A percentile compares a stretch with the other conserved stretches of the same genome.
Evolutionary conservation across 2,888 invertebrate species (phyloP).

Genomic region (Drosophila buzzatii): DNA sequence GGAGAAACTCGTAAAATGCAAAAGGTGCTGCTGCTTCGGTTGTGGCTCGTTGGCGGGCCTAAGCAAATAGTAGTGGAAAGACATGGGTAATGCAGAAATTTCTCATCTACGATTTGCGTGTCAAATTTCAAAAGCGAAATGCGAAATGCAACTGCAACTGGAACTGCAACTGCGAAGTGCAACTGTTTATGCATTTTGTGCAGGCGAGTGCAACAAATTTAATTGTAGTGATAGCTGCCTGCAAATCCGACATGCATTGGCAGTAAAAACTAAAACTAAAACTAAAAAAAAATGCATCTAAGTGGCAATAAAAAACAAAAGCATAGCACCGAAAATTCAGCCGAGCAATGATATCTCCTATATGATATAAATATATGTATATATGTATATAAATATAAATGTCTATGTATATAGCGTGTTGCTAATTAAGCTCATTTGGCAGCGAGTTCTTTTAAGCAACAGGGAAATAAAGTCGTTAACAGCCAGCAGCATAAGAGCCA

Average conservation of each 20-base stretch:
- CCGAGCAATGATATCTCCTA: slow-evolving; percentile 50
- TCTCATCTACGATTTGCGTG: slow-evolving; percentile 71
- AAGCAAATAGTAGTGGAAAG: slow-evolving; percentile 8
- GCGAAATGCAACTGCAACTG: slow-evolving; percentile 12
- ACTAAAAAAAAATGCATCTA: slow-evolving; percentile 36
- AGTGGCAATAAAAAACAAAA: slow-evolving; percentile 78
- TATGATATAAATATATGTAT: slow-evolving; percentile 29
- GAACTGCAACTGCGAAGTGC: slow-evolving; percentile 27
- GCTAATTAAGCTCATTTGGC: slow-evolving; percentile 74
- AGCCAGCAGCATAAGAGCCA: slow-evolving; percentile 20
- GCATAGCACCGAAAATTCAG: slow-evolving; percentile 64
- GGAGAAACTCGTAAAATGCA: slow-evolving; percentile 51
- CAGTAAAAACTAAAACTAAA: slow-evolving; percentile 62
- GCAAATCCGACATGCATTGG: slow-evolving; percentile 73
- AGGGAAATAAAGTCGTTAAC: slow-evolving; percentile 71
- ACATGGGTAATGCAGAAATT: slow-evolving; percentile 5
- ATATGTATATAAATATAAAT: slow-evolving; percentile 15
- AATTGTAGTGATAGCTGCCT: slow-evolving; percentile 72
- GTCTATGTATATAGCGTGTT: slow-evolving; percentile 61
- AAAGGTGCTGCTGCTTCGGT: slow-evolving; percentile 38
- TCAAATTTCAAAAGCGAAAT: slow-evolving; percentile 62
- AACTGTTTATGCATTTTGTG: slow-evolving; percentile 79
- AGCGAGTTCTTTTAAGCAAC: slow-evolving; percentile 60
- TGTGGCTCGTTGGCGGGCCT: slow-evolving; percentile 69
- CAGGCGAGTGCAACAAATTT: slow-evolving; percentile 81